phyloP scores from a whole-genome alignment of 2,113 vertebrate species.

The Melanotaenia duboulayi region DNA sequence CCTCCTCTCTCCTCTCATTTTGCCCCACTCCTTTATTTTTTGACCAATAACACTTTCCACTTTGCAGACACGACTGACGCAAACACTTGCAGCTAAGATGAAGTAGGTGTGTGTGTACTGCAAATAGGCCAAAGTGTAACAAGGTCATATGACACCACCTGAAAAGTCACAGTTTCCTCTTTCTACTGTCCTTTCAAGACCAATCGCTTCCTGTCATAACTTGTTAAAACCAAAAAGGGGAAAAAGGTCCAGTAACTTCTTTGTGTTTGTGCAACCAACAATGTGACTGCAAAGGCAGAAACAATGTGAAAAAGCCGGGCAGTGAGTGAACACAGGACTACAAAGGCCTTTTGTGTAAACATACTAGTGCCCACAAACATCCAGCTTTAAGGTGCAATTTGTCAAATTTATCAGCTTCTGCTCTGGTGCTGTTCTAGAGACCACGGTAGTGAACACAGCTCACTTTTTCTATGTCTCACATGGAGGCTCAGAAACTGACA shows the following conservation, averaged over 20 bases:
- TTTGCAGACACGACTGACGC: conserved; percentile 21
- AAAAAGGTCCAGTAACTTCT: conserved; percentile 10
- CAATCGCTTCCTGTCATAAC: conserved; percentile 50
- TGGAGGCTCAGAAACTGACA: too few species aligned
- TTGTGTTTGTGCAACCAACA: conserved; percentile 9
- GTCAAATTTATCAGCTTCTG: too few species aligned
- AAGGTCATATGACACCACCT: conserved; percentile 48
- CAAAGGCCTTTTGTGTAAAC: background rate
- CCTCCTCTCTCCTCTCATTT: conserved; percentile 20
- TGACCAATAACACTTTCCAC: conserved; percentile 17
- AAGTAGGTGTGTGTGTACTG: background rate
- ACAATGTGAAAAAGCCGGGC: background rate
- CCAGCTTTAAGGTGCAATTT: too few species aligned
- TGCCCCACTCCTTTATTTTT: conserved; percentile 34
- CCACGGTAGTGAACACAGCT: too few species aligned
- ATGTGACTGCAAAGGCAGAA: conserved; percentile 13
- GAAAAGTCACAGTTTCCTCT: conserved; percentile 38
- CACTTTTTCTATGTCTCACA: too few species aligned
- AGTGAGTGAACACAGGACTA: background rate
- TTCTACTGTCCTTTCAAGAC: conserved; percentile 9
- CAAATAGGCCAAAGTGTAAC: conserved; percentile 15
- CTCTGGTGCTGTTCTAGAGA: too few species aligned
- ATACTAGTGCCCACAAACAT: too few species aligned
- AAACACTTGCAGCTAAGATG: background rate
- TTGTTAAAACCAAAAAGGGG: conserved; percentile 38